Percentiles rank a stretch among this genome's conserved stretches.
Evolutionary conservation across 2,888 invertebrate genomes (phyloP).

Genomic region (Drosophila flavopinicola): DNA sequence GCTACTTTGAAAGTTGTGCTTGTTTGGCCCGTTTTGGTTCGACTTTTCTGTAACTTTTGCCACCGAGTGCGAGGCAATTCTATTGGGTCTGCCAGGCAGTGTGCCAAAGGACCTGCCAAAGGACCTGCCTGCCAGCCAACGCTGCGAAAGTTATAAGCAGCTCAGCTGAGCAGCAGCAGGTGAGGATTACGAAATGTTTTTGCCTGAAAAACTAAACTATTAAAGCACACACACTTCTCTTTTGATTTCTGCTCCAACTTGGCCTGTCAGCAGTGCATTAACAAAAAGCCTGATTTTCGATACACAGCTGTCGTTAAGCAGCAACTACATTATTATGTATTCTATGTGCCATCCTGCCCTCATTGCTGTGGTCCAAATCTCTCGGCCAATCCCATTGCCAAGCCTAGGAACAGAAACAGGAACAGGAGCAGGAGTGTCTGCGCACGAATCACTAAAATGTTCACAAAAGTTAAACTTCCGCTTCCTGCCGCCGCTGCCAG

Average conservation of each 20-base stretch:
- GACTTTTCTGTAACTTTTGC: slow-evolving; percentile 69
- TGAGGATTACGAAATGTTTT: slow-evolving; percentile 68
- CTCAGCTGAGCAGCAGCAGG: slow-evolving; percentile 54
- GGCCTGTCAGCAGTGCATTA: slow-evolving; percentile 41
- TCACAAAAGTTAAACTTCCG: slow-evolving; percentile 81
- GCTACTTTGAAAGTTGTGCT: slow-evolving; percentile 57
- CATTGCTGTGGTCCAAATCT: slow-evolving; percentile 10
- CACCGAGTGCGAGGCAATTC: slow-evolving; percentile 51
- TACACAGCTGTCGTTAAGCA: slow-evolving; percentile 21
- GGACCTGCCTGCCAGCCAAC: slow-evolving; percentile 1
- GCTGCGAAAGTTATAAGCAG: slow-evolving; percentile 69
- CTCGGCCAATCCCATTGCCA: slow-evolving; percentile 34
- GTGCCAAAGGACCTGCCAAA: slow-evolving; percentile 12
- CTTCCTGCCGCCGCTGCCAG: slow-evolving; percentile 64
- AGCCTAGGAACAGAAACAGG: slow-evolving; percentile 14
- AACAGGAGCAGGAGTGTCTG: slow-evolving; percentile 63
- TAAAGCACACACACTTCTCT: slow-evolving; percentile 35
- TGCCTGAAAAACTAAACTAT: slow-evolving; percentile 59
- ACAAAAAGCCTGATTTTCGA: slow-evolving; percentile 25
- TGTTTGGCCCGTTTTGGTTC: slow-evolving; percentile 62
- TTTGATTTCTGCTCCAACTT: not conserved
- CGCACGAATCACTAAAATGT: slow-evolving; percentile 79
- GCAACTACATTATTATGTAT: slow-evolving; percentile 24
- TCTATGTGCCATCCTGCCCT: not conserved
- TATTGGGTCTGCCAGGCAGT: slow-evolving; percentile 39